Evolutionary conservation across 2,797 vertebrate genomes (phyloP).

Genomic region (Intellagama lesueurii): DNA sequence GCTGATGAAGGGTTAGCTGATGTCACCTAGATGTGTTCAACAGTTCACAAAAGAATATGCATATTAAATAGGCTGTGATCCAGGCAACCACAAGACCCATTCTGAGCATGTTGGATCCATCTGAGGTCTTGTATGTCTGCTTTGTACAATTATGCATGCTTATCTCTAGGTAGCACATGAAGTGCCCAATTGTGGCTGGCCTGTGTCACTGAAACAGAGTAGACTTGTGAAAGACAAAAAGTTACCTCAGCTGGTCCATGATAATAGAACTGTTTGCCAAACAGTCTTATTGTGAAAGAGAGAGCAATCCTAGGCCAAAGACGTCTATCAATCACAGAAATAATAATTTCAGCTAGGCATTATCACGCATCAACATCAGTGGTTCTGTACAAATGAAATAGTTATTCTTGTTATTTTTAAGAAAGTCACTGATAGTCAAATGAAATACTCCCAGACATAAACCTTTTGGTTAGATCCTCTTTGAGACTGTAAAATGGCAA

Average conservation of each 20-base stretch:
- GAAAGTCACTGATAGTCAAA: no score
- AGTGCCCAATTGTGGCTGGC: neutral
- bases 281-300: neutral
- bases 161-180: conserved; percentile 1
- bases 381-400: neutral
- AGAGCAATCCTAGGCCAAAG: neutral
- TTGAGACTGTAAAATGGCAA: neutral
- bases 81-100: neutral
- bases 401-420: neutral
- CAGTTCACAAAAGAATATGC: neutral
- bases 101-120: neutral
- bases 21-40: neutral
- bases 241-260: no score
- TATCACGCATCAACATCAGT: neutral
- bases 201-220: neutral
- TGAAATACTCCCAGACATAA: neutral
- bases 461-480: neutral
- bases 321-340: neutral
- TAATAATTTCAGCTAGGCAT: neutral
- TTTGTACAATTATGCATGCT: neutral
- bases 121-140: neutral
- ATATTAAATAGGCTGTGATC: conserved; percentile 15
- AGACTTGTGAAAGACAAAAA: neutral
- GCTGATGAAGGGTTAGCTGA: neutral
- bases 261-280: neutral